Evolutionary conservation across 2,888 invertebrate genomes (phyloP).

Genomic region (Aethes cnicana): DNA sequence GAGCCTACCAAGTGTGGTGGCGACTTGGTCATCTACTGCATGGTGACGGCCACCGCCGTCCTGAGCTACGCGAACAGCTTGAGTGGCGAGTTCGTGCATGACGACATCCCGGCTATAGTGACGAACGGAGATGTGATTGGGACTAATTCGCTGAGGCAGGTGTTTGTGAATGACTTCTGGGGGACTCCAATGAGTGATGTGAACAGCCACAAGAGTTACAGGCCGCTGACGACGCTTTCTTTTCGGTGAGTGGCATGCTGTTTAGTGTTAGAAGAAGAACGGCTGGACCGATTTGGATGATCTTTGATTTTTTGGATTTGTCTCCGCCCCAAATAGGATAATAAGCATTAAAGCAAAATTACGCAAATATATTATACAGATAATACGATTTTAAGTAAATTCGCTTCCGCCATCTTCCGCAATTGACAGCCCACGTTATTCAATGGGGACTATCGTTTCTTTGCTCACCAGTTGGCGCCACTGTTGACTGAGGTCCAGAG

Average conservation of each 20-base stretch:
- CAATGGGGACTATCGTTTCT: too few relatives aligned
- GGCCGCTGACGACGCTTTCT: constrained; percentile 91
- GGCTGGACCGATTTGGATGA: too few relatives aligned
- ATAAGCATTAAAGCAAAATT: too few relatives aligned
- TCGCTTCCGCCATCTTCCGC: too few relatives aligned
- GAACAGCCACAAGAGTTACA: constrained; percentile 92
- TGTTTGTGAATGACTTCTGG: constrained; percentile 93
- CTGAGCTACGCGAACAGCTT: constrained; percentile 89
- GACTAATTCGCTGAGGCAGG: constrained; percentile 82
- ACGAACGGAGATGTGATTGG: constrained; percentile 91
- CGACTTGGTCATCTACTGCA: constrained; percentile 83
- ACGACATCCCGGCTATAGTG: constrained; percentile 92
- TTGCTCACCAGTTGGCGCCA: too few relatives aligned
- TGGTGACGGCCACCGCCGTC: constrained; percentile 86
- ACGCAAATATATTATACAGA: too few relatives aligned
- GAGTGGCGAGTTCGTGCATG: constrained; percentile 92
- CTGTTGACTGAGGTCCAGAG: too few relatives aligned
- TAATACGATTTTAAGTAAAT: too few relatives aligned
- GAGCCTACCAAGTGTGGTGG: constrained; percentile 58
- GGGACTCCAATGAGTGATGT: constrained; percentile 91
- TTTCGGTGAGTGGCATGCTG: constrained; percentile 87
- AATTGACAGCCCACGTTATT: too few relatives aligned
- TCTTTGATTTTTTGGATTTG: too few relatives aligned
- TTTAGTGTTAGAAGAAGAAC: too few relatives aligned
- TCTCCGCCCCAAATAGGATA: too few relatives aligned